Percentiles rank a stretch among this genome's conserved stretches.
These are phyloP conservation scores for Palythoa heliodiscus DNA, from an alignment of 92 coral and sea anemone genomes.

Conservation along the genomic window DNA sequence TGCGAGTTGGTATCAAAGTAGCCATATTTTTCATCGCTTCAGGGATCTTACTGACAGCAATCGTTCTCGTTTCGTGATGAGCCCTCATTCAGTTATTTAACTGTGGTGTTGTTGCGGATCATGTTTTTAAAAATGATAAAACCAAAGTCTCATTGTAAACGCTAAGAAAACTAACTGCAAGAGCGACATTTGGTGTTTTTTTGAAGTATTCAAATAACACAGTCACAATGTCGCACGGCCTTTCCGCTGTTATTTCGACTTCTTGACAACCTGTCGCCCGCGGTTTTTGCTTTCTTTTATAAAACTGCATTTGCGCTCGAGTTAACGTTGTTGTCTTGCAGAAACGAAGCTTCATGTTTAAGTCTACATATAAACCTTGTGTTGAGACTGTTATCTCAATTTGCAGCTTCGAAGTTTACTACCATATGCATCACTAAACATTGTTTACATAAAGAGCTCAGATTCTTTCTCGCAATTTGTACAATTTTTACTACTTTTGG, in stretches of 20 bases:
- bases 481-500: not conserved
- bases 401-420: not conserved
- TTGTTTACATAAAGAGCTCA: constrained; percentile 11
- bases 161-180: not conserved
- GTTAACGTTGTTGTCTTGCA: not conserved
- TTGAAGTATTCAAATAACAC: not conserved
- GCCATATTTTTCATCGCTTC: constrained; percentile 20
- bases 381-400: not conserved
- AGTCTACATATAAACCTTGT: not conserved
- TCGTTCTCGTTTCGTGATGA: not conserved
- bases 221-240: constrained; percentile 6
- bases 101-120: not conserved
- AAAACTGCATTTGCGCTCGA: not conserved
- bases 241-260: constrained; percentile 14
- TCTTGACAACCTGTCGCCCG: not conserved
- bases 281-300: not conserved
- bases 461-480: not conserved
- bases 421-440: not conserved
- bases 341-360: not conserved
- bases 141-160: not conserved
- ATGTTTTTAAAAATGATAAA: too few relatives aligned
- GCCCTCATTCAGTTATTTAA: not conserved
- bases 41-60: not conserved
- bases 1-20: constrained; percentile 2
- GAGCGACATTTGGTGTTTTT: constrained; percentile 6